Conservation (phyloP, 2,797 vertebrate species). For the Chiroxiphia lanceolata region DNA sequence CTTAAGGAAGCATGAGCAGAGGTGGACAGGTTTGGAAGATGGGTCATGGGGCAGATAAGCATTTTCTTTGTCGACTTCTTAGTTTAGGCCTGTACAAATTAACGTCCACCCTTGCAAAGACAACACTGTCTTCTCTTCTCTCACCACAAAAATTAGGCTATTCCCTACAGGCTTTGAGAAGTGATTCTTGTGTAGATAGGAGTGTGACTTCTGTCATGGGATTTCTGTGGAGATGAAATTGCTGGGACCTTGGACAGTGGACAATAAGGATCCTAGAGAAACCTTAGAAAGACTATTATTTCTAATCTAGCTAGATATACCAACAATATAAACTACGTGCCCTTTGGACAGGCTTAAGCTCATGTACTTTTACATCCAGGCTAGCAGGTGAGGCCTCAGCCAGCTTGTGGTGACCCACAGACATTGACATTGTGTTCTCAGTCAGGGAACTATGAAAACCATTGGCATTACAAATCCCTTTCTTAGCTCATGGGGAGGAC, state of each 20-base stretch:
- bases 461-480: not conserved
- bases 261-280: not conserved
- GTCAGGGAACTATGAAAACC: not conserved
- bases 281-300: not conserved
- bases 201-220: not conserved
- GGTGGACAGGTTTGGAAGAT: not conserved
- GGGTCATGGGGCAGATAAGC: not conserved
- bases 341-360: not conserved
- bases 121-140: not conserved
- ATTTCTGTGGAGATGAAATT: not conserved
- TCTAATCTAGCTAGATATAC: not conserved
- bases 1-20: not conserved
- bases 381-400: not conserved
- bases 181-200: not conserved
- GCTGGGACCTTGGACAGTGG: not conserved
- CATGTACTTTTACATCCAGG: not conserved
- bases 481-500: not conserved
- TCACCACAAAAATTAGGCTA: not conserved
- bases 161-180: not conserved
- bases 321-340: not conserved
- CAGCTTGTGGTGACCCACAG: not conserved
- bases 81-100: not conserved
- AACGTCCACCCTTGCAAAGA: not conserved
- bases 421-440: rapidly evolving
- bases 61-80: not conserved